A percentile compares a stretch with the other conserved stretches of the same genome.
Evolutionary conservation across 2,888 invertebrate species (phyloP).

Genomic region (Coenonympha glycerion): DNA sequence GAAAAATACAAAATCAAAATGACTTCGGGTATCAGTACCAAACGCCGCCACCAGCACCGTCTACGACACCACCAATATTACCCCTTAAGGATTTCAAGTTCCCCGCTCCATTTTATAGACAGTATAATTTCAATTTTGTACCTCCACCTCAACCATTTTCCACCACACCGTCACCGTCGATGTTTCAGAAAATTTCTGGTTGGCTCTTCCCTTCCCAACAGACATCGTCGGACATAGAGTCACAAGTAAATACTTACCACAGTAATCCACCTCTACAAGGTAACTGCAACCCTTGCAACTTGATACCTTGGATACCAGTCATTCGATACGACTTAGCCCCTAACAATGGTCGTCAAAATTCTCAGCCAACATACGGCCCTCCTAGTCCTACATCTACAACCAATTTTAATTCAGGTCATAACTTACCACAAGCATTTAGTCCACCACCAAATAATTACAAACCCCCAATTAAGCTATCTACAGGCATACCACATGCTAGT

Average conservation of each 20-base stretch:
- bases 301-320: constrained; percentile 88
- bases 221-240: constrained; percentile 41
- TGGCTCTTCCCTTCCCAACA: constrained; percentile 78
- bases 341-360: constrained; percentile 50
- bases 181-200: constrained; percentile 76
- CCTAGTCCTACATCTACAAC: constrained; percentile 58
- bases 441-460: constrained; percentile 35
- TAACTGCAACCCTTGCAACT: constrained; percentile 85
- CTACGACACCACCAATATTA: constrained; percentile 33
- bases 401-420: constrained; percentile 42
- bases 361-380: constrained; percentile 58
- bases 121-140: constrained; percentile 66
- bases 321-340: constrained; percentile 63
- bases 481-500: constrained; percentile 44
- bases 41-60: constrained; percentile 42
- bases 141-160: constrained; percentile 64
- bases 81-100: constrained; percentile 55
- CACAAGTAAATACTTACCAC: constrained; percentile 36
- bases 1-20: constrained; percentile 51
- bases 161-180: constrained; percentile 64
- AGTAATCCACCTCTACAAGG: constrained; percentile 60
- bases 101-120: constrained; percentile 67
- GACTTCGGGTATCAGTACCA: constrained; percentile 55
- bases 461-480: constrained; percentile 37
- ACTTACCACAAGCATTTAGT: constrained; percentile 45